A percentile compares a stretch with the other conserved stretches of the same genome.
These are phyloP conservation scores for Diuraphis noxia DNA, from an alignment of 1,140 invertebrate species.

Conservation along the genomic window DNA sequence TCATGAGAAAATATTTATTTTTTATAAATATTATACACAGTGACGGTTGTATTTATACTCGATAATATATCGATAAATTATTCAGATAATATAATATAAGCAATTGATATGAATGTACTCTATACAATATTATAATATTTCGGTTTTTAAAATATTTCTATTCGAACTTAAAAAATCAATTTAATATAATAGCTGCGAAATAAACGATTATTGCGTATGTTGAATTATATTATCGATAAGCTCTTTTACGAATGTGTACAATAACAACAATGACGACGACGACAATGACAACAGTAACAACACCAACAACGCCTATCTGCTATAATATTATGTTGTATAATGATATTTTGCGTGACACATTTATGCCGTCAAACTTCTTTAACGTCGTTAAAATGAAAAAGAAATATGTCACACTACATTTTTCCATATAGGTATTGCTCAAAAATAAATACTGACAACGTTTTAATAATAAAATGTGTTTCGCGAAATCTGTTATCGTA, in stretches of 20 bases:
- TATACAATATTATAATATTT: not conserved
- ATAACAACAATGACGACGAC: not conserved
- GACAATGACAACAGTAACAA: too few species aligned
- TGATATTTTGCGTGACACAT: not conserved
- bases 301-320: not conserved
- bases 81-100: not conserved
- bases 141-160: not conserved
- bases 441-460: constrained; percentile 9
- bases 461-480: constrained; percentile 12
- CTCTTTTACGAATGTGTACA: not conserved
- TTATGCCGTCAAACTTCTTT: not conserved
- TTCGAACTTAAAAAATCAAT: not conserved
- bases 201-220: not conserved
- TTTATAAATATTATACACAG: not conserved
- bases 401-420: not conserved
- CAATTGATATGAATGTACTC: too few species aligned
- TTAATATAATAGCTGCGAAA: not conserved
- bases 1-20: not conserved
- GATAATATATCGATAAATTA: not conserved
- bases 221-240: not conserved
- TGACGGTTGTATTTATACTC: not conserved
- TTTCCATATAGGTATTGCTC: not conserved
- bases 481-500: not conserved
- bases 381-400: not conserved
- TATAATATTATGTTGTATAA: not conserved